Evolutionary conservation across 2,888 invertebrate genomes (phyloP), one percentile per base, ranked within the genome.

Genomic region (Rotaria socialis): DNA sequence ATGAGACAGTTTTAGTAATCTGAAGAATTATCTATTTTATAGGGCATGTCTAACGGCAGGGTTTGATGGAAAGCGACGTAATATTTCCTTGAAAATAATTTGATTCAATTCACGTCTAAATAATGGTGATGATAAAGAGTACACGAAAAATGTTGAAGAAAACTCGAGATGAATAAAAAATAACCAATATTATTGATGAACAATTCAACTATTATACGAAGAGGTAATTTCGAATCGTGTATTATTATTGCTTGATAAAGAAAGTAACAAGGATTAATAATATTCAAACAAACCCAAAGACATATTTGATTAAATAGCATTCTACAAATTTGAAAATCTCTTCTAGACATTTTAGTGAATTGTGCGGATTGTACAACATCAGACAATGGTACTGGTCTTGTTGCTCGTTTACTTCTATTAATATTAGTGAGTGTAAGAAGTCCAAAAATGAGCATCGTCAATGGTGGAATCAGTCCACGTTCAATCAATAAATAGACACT

Each of bases 281-380:
- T 22, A 2, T 56, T 56, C 24, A 56, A 56, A 56, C 22, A 22
- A 56, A 56, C 22, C 22, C 56, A 56, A 56, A 56, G 22, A 56
- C 56, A 56, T 56, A 60, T 60, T 60, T 60, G 60, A 60, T 60
- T 60, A 14, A 27, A n/a, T 60, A 60, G 27, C 60, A 60, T 60
- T n/a, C 11, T n/a, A n/a, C 2, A 27, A 27, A 60, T 4, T 58
- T n/a, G 58, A 0, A 58, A n/a, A 58, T 58, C n/a, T 24, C n/a
- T 58, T n/a, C n/a, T 58, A n/a, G 60, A 60, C 7, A 60, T 27
- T 27, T 2, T 5, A 2, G n/a, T 5, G 4, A 27, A 1, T 14
- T 11, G 60, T n/a, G 24, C 6, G 10, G 10, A 27, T 10, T 11
- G 27, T 10, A 27, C 4, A 24, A 27, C 11, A 8, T 4, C 22